Evolutionary conservation across 1,140 invertebrate species (phyloP), one percentile per base, ranked within the genome.

Genomic region (Battus philenor): DNA sequence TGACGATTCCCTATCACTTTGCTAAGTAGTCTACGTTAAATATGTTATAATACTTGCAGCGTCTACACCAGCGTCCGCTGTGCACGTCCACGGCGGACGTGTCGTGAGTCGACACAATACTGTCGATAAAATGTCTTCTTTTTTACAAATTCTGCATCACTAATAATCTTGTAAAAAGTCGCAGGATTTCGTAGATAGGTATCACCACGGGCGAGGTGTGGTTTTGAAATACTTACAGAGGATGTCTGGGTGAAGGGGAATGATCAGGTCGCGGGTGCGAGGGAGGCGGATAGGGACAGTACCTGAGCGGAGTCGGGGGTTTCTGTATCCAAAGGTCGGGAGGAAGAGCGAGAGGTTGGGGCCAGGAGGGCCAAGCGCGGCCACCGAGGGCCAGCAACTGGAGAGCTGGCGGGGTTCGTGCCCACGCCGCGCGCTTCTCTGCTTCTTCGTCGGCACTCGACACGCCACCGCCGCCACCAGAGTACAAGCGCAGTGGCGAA

Each of bases 301-400:
- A 87, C 29, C 85, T 64, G 3, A 85, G 54, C 1, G 77, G 74
- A 9, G 76, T 45, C 0, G 80, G 75, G 2, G 82, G 69, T 31
- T 86, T 85, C 54, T 85, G 83, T 17, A 85, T 55, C 81, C 81
- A 85, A 7, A 84, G 68, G 43, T 85, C 81, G 1, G 77, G 74
- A 2, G 78, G 82, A 1, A 79, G 54, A 1, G 60, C 65, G 0
- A 82, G 60, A 0, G 80, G 80, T 27, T 78, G 77, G 1, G 70
- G 75, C 77, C 78, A 79, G 8, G 71, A 53, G 3, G 78, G 81
- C 73, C 80, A 84, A 2, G 73, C 68, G 3, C 80, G 67, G 0
- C 76, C 80, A 9, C 83, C 73, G 3, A 86, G 66, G 2, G 81
- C 82, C 17, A 86, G 59, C 13, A 85, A 65, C 47, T 81, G 76